Percentiles rank a stretch among this genome's conserved stretches.
Conservation (phyloP, 1,140 invertebrate species). For the Dendrolimus punctatus region DNA sequence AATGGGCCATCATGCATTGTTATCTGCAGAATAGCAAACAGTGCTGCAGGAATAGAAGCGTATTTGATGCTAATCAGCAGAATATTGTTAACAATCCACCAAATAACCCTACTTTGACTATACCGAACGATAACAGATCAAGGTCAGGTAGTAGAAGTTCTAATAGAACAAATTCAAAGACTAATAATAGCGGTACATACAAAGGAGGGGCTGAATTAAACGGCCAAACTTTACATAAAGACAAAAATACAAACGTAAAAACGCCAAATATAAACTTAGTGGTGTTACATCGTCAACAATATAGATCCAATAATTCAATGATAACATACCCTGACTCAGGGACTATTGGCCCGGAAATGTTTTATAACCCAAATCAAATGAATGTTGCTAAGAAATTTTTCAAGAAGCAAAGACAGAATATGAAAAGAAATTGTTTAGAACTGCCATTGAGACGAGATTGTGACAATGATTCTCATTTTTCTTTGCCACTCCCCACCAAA, state of each 20-base stretch:
- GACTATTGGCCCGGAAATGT: conserved; percentile 80
- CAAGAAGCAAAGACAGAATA: conserved; percentile 86
- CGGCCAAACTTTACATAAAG: conserved; percentile 60
- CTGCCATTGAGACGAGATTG: conserved; percentile 76
- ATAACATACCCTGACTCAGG: conserved; percentile 77
- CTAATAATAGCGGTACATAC: conserved; percentile 70
- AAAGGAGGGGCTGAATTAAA: conserved; percentile 71
- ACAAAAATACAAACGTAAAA: conserved; percentile 60
- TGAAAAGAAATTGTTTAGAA: conserved; percentile 83
- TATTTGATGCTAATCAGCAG: conserved; percentile 76
- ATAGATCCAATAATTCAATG: conserved; percentile 78
- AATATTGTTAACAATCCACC: conserved; percentile 65
- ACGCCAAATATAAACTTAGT: conserved; percentile 76
- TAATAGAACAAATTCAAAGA: conserved; percentile 70
- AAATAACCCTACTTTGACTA: conserved; percentile 45
- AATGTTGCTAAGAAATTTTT: conserved; percentile 94
- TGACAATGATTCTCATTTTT: conserved; percentile 75
- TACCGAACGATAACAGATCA: conserved; percentile 71
- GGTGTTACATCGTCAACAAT: conserved; percentile 79
- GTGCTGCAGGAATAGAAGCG: conserved; percentile 76
- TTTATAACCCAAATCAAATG: conserved; percentile 94
- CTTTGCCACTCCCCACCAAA: conserved; percentile 63
- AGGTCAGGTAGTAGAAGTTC: conserved; percentile 77
- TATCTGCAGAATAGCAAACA: conserved; percentile 75
- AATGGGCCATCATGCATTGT: conserved; percentile 79